phyloP scores from a whole-genome alignment of 1,140 invertebrate species.

The Hyles euphorbiae region DNA sequence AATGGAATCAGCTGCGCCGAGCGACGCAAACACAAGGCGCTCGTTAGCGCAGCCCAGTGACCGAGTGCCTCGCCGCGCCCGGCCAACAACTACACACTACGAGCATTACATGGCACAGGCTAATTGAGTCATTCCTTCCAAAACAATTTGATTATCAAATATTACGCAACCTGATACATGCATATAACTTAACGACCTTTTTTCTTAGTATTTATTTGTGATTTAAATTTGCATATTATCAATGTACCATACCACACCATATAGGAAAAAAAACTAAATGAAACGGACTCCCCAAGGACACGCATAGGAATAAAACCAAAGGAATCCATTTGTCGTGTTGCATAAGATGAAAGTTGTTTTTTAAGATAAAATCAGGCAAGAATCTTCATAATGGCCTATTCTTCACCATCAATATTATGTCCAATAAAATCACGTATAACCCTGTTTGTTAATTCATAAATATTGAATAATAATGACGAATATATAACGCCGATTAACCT shows the following conservation, averaged over 20 bases:
- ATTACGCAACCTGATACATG: not conserved
- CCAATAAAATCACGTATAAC: too few relatives aligned
- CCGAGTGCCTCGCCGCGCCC: constrained; percentile 8
- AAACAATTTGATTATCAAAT: not conserved
- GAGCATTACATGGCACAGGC: not conserved
- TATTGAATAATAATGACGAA: too few relatives aligned
- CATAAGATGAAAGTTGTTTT: too few relatives aligned
- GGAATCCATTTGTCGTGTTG: too few relatives aligned
- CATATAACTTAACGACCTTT: not conserved
- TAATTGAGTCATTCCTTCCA: not conserved
- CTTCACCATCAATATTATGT: too few relatives aligned
- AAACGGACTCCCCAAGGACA: not conserved
- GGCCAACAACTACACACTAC: not conserved
- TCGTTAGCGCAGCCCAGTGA: constrained; percentile 15
- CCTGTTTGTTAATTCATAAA: too few relatives aligned
- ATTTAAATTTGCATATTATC: not conserved
- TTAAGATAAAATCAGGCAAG: too few relatives aligned
- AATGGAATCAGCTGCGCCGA: constrained; percentile 53
- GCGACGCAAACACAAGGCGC: constrained; percentile 12
- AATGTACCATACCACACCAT: not conserved
- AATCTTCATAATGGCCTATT: too few relatives aligned
- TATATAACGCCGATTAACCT: too few relatives aligned
- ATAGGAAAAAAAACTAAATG: not conserved
- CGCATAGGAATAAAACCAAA: not conserved
- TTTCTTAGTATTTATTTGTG: not conserved